Evolutionary conservation across 1,140 invertebrate species (phyloP).

Genomic region (Delia radicum): DNA sequence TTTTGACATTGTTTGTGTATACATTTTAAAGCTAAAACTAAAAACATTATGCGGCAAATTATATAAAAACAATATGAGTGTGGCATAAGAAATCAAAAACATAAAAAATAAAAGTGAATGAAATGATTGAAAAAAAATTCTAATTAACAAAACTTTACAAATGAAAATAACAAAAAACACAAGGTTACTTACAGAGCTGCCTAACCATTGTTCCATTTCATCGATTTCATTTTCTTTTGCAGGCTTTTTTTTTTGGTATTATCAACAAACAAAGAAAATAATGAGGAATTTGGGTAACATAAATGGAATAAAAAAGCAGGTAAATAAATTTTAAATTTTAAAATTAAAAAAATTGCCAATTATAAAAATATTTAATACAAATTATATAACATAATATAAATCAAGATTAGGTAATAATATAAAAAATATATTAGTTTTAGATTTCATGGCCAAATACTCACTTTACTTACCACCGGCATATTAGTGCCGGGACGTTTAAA

Average conservation of each 20-base stretch:
- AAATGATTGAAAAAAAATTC: slow-evolving; percentile 25
- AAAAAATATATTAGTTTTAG: slow-evolving; percentile 12
- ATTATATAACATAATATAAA: neutral
- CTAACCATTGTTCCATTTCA: slow-evolving; percentile 92
- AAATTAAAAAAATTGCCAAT: slow-evolving; percentile 32
- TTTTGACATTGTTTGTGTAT: no score
- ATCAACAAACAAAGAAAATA: no score
- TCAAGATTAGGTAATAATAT: slow-evolving; percentile 13
- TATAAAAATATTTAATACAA: slow-evolving; percentile 14
- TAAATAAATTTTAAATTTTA: slow-evolving; percentile 5
- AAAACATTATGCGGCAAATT: no score
- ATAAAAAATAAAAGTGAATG: neutral
- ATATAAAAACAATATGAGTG: neutral
- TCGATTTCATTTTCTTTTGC: slow-evolving; percentile 86
- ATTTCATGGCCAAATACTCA: slow-evolving; percentile 39
- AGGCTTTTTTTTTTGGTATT: slow-evolving; percentile 55
- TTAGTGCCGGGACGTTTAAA: slow-evolving; percentile 37
- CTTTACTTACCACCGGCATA: slow-evolving; percentile 54
- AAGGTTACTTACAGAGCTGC: slow-evolving; percentile 65
- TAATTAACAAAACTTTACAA: slow-evolving; percentile 31
- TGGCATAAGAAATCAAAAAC: neutral
- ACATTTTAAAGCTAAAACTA: no score
- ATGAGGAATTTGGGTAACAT: no score
- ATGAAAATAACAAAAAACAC: slow-evolving; percentile 30
- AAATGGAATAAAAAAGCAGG: no score